Conservation (phyloP, 2,797 vertebrate species). For the Hippocampus kuda region DNA sequence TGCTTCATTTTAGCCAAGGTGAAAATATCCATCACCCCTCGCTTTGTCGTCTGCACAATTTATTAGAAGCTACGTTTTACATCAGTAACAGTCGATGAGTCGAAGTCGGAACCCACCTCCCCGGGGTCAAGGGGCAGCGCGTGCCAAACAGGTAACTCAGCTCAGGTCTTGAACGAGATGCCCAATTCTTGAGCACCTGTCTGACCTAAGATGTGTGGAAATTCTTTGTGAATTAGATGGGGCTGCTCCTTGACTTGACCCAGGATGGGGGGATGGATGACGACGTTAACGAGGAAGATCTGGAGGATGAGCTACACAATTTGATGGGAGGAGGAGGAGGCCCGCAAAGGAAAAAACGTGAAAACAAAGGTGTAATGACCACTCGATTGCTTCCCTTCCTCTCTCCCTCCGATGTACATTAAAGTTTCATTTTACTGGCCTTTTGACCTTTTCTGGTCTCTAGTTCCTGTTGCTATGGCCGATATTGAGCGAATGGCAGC, state of each 20-base stretch:
- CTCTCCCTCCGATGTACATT: neutral
- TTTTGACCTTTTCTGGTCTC: conserved; percentile 38
- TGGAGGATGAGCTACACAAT: conserved; percentile 81
- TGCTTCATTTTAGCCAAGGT: neutral
- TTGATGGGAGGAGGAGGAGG: conserved; percentile 72
- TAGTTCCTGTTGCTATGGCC: conserved; percentile 77
- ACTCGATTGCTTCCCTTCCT: neutral
- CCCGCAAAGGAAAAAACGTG: conserved; percentile 57
- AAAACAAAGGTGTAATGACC: conserved; percentile 60
- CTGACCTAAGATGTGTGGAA: neutral
- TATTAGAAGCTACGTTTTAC: neutral
- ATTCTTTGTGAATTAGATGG: conserved; percentile 64
- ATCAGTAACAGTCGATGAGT: conserved; percentile 50
- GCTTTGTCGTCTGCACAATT: neutral
- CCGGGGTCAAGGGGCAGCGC: conserved; percentile 68
- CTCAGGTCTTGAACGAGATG: neutral
- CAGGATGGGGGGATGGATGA: conserved; percentile 67
- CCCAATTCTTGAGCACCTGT: neutral
- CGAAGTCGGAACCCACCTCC: conserved; percentile 63
- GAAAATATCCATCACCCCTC: neutral
- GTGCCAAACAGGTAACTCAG: conserved; percentile 68
- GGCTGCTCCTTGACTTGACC: conserved; percentile 76
- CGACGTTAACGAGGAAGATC: conserved; percentile 68
- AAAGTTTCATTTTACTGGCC: neutral
- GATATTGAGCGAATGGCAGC: conserved; percentile 85